Percentiles rank a stretch among this genome's conserved stretches.
phyloP scores from a whole-genome alignment of 2,888 invertebrate genomes.

The Chrysolina americana region DNA sequence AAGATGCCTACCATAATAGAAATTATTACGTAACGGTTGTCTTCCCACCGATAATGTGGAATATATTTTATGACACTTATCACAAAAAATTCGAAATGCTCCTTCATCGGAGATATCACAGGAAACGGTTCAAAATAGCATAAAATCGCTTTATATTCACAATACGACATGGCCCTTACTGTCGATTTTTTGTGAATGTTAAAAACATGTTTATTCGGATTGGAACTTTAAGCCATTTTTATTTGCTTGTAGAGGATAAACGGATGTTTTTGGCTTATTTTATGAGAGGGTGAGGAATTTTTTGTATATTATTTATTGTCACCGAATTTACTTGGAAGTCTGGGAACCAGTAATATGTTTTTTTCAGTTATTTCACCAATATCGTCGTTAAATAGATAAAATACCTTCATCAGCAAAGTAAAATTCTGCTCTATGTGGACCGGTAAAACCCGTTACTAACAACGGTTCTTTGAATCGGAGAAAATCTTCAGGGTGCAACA shows the following conservation, averaged over 20 bases:
- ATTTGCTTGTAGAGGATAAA: not conserved
- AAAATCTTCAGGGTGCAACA: too few relatives aligned
- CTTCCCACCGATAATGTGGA: constrained; percentile 14
- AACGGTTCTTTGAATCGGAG: too few relatives aligned
- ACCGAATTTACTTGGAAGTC: not conserved
- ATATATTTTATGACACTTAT: constrained; percentile 14
- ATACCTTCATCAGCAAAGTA: too few relatives aligned
- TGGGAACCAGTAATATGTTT: not conserved
- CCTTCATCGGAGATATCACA: constrained; percentile 18
- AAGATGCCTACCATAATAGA: constrained; percentile 19
- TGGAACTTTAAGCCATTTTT: not conserved
- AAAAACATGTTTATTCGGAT: constrained; percentile 39
- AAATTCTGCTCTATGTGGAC: too few relatives aligned
- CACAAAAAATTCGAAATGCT: constrained; percentile 26
- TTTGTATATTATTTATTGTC: not conserved
- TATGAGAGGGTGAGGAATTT: too few relatives aligned
- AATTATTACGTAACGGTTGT: constrained; percentile 35
- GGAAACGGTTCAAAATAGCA: constrained; percentile 23
- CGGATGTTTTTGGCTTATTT: too few relatives aligned
- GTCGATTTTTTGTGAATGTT: constrained; percentile 40
- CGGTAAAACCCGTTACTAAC: too few relatives aligned
- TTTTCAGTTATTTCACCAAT: too few relatives aligned
- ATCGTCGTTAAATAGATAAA: too few relatives aligned
- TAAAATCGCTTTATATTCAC: constrained; percentile 38
- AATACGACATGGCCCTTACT: constrained; percentile 30